Conservation (phyloP, 1,140 invertebrate species). For the Halictus rubicundus region DNA sequence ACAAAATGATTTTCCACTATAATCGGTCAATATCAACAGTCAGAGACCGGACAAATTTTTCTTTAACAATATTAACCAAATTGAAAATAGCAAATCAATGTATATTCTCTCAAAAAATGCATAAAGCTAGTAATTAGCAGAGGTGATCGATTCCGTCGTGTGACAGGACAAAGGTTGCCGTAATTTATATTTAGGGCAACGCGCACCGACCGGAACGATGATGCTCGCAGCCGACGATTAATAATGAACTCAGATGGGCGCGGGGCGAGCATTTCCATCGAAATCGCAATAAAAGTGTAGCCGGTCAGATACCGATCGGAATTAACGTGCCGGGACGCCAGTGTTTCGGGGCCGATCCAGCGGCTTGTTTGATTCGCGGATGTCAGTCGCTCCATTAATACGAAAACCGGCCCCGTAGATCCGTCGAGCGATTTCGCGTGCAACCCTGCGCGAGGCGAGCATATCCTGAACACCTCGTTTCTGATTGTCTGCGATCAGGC, state of each 20-base stretch:
- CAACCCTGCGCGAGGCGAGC: too few species aligned
- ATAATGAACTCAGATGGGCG: not conserved
- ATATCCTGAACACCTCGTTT: not conserved
- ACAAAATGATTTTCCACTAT: not conserved
- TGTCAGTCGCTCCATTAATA: constrained; percentile 12
- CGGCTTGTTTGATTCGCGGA: constrained; percentile 9
- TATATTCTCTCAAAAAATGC: too few species aligned
- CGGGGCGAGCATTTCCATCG: not conserved
- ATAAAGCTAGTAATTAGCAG: too few species aligned
- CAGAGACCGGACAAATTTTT: too few species aligned
- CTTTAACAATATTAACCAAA: too few species aligned
- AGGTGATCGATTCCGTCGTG: too few species aligned
- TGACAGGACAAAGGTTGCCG: too few species aligned
- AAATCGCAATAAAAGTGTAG: constrained; percentile 13
- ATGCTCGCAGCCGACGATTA: constrained; percentile 2
- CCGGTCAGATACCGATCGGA: constrained; percentile 6
- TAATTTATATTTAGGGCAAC: too few species aligned
- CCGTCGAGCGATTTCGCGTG: constrained; percentile 1
- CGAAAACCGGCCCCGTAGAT: constrained; percentile 4
- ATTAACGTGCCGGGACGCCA: not conserved
- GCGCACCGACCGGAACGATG: too few species aligned
- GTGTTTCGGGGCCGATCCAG: not conserved
- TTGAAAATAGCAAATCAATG: too few species aligned
- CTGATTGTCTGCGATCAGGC: not conserved
- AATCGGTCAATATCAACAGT: too few species aligned